phyloP scores from a whole-genome alignment of 2,888 invertebrate species.

The Caenorhabditis doughertyi region DNA sequence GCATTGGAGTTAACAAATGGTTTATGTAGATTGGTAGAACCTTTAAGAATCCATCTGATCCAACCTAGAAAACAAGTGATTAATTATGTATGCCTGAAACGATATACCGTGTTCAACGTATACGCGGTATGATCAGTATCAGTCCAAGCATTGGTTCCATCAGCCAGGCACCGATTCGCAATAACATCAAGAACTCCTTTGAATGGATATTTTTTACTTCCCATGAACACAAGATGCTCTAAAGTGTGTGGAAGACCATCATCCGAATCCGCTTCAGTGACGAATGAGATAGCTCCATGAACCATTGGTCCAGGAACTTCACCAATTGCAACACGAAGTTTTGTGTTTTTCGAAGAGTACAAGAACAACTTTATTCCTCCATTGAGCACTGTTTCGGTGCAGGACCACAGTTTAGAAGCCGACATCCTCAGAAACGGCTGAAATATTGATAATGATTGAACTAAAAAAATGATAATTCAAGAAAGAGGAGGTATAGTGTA shows the following conservation, averaged over 20 bases:
- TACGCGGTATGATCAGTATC: constrained; percentile 92
- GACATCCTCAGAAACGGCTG: constrained; percentile 48
- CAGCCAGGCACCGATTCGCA: constrained; percentile 86
- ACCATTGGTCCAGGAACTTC: constrained; percentile 94
- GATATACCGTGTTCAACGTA: constrained; percentile 89
- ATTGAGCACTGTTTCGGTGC: constrained; percentile 69
- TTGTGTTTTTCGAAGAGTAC: constrained; percentile 65
- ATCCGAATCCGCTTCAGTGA: constrained; percentile 93
- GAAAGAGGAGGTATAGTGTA: not conserved
- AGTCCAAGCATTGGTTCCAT: constrained; percentile 94
- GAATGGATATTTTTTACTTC: constrained; percentile 90
- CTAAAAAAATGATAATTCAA: not conserved
- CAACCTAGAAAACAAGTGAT: constrained; percentile 84
- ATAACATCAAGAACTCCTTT: constrained; percentile 87
- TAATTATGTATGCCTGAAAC: not conserved
- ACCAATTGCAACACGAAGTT: constrained; percentile 89
- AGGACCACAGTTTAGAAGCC: constrained; percentile 67
- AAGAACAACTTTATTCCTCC: constrained; percentile 66
- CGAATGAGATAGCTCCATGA: constrained; percentile 91
- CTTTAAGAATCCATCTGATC: constrained; percentile 91
- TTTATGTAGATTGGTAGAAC: constrained; percentile 94
- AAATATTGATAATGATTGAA: not conserved
- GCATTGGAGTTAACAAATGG: constrained; percentile 91
- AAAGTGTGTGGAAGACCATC: constrained; percentile 94
- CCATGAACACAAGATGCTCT: constrained; percentile 93